Evolutionary conservation across 1,140 invertebrate genomes (phyloP).

Genomic region (Brachionus rotundiformis): DNA sequence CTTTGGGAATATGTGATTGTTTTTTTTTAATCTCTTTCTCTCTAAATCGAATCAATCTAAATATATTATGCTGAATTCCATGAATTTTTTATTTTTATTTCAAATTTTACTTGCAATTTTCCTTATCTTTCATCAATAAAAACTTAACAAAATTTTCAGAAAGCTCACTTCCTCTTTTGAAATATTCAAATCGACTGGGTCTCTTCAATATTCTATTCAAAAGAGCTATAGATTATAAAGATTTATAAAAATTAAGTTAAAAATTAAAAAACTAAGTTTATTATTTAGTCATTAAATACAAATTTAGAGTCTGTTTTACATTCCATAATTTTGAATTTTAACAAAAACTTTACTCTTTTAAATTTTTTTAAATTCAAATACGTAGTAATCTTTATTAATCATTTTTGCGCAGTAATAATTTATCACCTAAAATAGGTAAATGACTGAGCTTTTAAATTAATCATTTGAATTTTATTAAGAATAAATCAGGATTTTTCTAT

Average conservation of each 20-base stretch:
- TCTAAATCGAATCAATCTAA: background rate
- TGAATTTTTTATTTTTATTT: constrained; percentile 35
- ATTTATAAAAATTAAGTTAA: no score
- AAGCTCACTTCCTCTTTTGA: background rate
- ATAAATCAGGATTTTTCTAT: background rate
- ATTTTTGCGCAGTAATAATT: background rate
- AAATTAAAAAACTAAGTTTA: no score
- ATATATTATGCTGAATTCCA: constrained; percentile 38
- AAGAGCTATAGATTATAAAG: no score
- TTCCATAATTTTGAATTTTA: no score
- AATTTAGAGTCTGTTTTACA: no score
- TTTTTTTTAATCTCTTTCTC: background rate
- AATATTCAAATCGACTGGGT: background rate
- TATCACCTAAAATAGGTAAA: background rate
- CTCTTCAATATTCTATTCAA: no score
- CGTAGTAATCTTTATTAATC: background rate
- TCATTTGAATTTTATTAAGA: background rate
- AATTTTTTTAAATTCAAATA: background rate
- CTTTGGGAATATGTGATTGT: background rate
- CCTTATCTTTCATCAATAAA: background rate
- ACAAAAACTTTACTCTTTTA: no score
- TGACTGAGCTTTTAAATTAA: background rate
- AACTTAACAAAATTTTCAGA: constrained; percentile 11
- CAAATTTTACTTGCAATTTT: constrained; percentile 7
- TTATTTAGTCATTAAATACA: no score